Base-by-base conservation (phyloP, 2,888 invertebrate species). In the Heteropelma amictum region DNA sequence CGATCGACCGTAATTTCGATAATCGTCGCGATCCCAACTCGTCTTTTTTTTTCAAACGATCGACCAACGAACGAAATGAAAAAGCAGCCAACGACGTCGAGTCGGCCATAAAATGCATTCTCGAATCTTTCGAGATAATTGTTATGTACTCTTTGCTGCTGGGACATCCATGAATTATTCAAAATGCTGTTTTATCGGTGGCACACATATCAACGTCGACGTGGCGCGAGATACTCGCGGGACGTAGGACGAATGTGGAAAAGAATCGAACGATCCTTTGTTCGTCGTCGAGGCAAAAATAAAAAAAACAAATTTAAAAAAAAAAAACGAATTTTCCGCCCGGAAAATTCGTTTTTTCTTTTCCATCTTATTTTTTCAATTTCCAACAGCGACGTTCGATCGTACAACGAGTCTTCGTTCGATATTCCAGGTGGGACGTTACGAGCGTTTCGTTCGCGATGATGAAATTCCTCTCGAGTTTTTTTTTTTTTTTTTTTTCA, bases 171-270 rank as follows among this genome's bases (percentile, higher is more conserved):
- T 75, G 75, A 75, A 75, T 75, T 68, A 75, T 75, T 75, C 75
- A 75, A 63, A 28, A 42, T 49, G 56, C 28, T 35, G 51, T 72
- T 72, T 75, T 75, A 75, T 71, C 67, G 67, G 49, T 60, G 75
- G 72, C 71, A 75, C 67, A 67, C 75, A 68, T 71, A 75, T 75
- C 75, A 47, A 72, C 60, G 67, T 28, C 51, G 28, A 21, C 21
- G 54, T n/a, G n/a, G n/a, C n/a, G n/a, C n/a, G 35, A 42, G 30
- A 63, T 56, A 51, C 58, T 58, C 51, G 14, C 56, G 8, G 35
- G 35, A 75, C 71, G 75, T 75, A 75, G 75, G 71, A 71, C 71
- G 75, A 71, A 72, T 75, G 47, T 72, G 72, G n/a, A 68, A 68
- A 68, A 67, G 63, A 58, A 63, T 75, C 75, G 35, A 71, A 68